Base-by-base conservation (phyloP, 2,797 vertebrate genomes). In the Darevskia mixta region DNA sequence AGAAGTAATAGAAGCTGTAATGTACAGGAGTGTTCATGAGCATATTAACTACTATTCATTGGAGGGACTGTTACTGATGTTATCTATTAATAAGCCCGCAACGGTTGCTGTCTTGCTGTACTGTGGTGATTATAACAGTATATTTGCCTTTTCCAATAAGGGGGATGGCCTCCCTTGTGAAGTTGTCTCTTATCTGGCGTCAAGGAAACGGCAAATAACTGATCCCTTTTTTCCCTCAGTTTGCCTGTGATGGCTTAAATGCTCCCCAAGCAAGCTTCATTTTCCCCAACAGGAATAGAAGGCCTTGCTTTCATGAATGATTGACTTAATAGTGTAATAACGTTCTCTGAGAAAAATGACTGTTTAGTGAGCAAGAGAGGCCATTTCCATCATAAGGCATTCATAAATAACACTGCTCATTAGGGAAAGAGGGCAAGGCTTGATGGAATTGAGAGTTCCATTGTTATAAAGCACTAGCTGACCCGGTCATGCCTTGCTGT, bases 1-100 rank as follows among this genome's bases (percentile, higher is more conserved):
- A 91, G 58, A 67, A 91, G 79, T 94, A 93, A 92, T 93, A 91
- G 83, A 92, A 91, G 69, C 10, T 85, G 73, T 90, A 94, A 88
- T 49, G 35, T 82, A 89, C 0, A 0, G 67, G 83, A 93, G 89
- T 87, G 67, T 85, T 90, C 89, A 92, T 76, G 61, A 91, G 71
- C 84, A 87, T 67, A 89, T 91, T 93, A 93, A 92, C 80, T 89
- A 82, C 76, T 67, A 71, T 18, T 55, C 87, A 78, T 80, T 8
- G 0, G 20, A 90, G 23, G n/a, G 2, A 91, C 90, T 82, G 49
- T 90, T 90, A 67, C 64, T 90, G 88, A 88, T 86, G 90, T 8
- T 86, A 86, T 88, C 43, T 71, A 29, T 82, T 81, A 88, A 92
- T 79, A 86, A 71, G 55, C 23, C 45, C 29, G 10, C 18, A n/a